Evolutionary conservation across 1,140 invertebrate species (phyloP).

Genomic region (Camponotus vicinus): DNA sequence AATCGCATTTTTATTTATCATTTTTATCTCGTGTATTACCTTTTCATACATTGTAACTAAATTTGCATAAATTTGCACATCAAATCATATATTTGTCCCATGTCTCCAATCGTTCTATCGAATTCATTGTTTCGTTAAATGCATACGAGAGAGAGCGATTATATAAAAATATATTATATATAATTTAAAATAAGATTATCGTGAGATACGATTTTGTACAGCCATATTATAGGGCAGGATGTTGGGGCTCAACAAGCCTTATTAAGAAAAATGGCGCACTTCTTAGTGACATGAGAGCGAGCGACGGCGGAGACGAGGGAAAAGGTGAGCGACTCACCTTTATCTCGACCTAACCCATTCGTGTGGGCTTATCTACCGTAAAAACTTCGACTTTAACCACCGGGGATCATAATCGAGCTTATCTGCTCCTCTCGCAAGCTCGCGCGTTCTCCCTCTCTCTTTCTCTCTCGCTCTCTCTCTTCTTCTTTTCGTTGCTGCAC

Average conservation of each 20-base stretch:
- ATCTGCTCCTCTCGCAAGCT: constrained; percentile 72
- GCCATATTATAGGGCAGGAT: constrained; percentile 4
- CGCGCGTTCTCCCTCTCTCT: constrained; percentile 30
- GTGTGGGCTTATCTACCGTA: constrained; percentile 81
- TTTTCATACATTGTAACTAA: background rate
- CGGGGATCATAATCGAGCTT: constrained; percentile 84
- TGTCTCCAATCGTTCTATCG: background rate
- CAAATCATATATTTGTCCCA: background rate
- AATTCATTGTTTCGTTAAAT: background rate
- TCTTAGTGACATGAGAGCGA: constrained; percentile 45
- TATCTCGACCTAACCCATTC: constrained; percentile 70
- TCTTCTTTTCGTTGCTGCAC: constrained; percentile 65
- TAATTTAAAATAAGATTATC: constrained; percentile 16
- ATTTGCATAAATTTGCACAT: background rate
- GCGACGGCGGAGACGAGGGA: background rate
- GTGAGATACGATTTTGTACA: constrained; percentile 7
- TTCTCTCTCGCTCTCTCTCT: constrained; percentile 64
- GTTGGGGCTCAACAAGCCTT: constrained; percentile 44
- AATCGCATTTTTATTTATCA: background rate
- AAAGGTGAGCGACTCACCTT: constrained; percentile 43
- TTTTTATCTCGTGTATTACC: background rate
- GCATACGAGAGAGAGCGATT: background rate
- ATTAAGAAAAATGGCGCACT: constrained; percentile 70
- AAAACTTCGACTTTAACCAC: constrained; percentile 84
- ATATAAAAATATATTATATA: background rate